phyloP scores from a whole-genome alignment of 2,888 invertebrate genomes.

The Rhaphigaster nebulosa region DNA sequence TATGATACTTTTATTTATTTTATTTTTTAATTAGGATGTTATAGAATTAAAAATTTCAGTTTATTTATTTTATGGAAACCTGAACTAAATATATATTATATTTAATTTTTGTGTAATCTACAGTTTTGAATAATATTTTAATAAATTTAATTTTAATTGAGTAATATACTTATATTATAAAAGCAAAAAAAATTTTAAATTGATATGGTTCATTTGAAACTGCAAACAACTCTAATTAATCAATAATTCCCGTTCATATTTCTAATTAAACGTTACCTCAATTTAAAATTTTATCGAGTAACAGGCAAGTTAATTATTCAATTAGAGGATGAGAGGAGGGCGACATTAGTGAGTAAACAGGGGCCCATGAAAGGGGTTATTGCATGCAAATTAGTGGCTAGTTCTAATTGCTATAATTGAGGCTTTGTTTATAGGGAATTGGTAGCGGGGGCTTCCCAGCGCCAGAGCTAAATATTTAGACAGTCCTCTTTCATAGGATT shows the following conservation, averaged over 20 bases:
- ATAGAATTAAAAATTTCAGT: too few relatives aligned
- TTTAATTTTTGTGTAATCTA: too few relatives aligned
- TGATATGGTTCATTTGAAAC: too few relatives aligned
- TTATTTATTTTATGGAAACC: too few relatives aligned
- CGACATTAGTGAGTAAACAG: slow-evolving; percentile 29
- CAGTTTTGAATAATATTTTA: too few relatives aligned
- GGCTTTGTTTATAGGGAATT: slow-evolving; percentile 26
- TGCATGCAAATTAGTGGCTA: slow-evolving; percentile 41
- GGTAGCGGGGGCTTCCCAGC: background rate
- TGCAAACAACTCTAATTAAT: background rate
- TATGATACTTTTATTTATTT: too few relatives aligned
- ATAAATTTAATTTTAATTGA: too few relatives aligned
- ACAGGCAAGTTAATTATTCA: background rate
- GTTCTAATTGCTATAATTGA: slow-evolving; percentile 46
- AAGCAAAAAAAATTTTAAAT: too few relatives aligned
- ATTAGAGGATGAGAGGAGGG: background rate
- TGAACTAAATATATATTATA: too few relatives aligned
- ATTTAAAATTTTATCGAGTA: background rate
- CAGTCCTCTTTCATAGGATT: slow-evolving; percentile 49
- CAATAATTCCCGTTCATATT: background rate
- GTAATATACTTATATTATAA: too few relatives aligned
- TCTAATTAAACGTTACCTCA: background rate
- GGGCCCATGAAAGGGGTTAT: background rate
- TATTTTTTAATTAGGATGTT: too few relatives aligned
- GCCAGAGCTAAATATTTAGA: slow-evolving; percentile 7